Conservation (phyloP, 2,888 invertebrate genomes). For the Dascillus cervinus region DNA sequence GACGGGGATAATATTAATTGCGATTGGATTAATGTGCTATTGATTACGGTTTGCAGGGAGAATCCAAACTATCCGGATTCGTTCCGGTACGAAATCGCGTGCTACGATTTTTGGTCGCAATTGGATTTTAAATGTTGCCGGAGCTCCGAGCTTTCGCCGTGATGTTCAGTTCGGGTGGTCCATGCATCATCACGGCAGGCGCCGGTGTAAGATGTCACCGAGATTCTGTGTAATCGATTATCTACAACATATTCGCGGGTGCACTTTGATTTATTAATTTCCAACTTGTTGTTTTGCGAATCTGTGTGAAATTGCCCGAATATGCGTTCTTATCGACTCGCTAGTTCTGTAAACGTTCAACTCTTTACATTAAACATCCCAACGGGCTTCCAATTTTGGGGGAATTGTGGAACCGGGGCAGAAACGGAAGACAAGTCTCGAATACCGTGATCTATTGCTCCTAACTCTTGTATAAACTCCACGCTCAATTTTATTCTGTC, state of each 20-base stretch:
- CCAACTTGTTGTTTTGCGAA: too few relatives aligned
- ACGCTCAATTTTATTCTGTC: background rate
- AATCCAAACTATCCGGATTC: too few relatives aligned
- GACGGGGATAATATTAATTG: conserved; percentile 41
- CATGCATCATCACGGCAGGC: conserved; percentile 28
- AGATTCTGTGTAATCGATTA: conserved; percentile 22
- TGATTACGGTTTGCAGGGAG: conserved; percentile 17
- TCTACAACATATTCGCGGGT: conserved; percentile 18
- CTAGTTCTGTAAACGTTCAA: too few relatives aligned
- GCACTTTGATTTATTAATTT: background rate
- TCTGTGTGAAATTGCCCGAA: too few relatives aligned
- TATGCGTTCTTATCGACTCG: too few relatives aligned
- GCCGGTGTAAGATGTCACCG: conserved; percentile 27
- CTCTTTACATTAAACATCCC: conserved; percentile 11
- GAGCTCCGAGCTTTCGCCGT: conserved; percentile 10
- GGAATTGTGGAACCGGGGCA: conserved; percentile 15
- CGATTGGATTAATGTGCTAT: conserved; percentile 30
- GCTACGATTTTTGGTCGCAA: too few relatives aligned
- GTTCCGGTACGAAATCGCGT: too few relatives aligned
- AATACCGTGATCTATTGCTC: conserved; percentile 17
- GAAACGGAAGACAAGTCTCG: conserved; percentile 18
- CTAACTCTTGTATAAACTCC: background rate
- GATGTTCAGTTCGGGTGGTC: conserved; percentile 24
- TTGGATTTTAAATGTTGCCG: too few relatives aligned
- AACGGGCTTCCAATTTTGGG: conserved; percentile 14